Conservation (phyloP, 2,113 vertebrate species). For the Dissostichus mawsoni region DNA sequence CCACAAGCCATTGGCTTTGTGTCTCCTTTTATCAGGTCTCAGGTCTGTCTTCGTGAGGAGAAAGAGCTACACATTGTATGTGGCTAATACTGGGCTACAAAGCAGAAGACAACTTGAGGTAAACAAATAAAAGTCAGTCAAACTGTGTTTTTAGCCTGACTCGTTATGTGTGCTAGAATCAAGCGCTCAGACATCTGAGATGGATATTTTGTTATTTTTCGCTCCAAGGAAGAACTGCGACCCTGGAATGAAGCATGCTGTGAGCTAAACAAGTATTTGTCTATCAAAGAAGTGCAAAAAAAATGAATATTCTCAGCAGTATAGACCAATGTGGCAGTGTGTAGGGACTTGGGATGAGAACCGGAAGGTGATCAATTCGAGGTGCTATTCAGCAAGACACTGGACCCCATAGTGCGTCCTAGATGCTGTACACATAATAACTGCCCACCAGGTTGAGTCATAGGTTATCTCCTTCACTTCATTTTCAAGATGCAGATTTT, state of each 20-base stretch:
- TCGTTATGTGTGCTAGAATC: neutral
- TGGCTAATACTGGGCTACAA: neutral
- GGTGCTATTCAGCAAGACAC: too few relatives aligned
- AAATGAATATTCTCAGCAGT: neutral
- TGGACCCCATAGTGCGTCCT: too few relatives aligned
- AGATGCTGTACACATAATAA: too few relatives aligned
- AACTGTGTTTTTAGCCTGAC: conserved; percentile 9
- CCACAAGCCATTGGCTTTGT: neutral
- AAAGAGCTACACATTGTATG: conserved; percentile 4
- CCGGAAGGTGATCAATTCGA: too few relatives aligned
- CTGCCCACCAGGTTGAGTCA: too few relatives aligned
- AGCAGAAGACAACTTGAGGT: conserved; percentile 11
- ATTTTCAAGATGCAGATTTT: too few relatives aligned
- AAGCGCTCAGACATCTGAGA: conserved; percentile 12
- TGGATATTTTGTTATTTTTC: neutral
- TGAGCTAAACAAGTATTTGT: neutral
- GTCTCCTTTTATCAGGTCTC: conserved; percentile 7
- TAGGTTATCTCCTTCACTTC: too few relatives aligned
- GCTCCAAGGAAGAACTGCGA: neutral
- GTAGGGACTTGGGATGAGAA: too few relatives aligned
- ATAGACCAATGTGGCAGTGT: neutral
- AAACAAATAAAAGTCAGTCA: conserved; percentile 42
- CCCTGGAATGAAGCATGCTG: neutral
- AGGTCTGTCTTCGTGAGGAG: neutral
- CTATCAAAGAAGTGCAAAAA: neutral